A percentile compares a stretch with the other conserved stretches of the same genome.
phyloP scores from a whole-genome alignment of 2,113 vertebrate genomes.

The Addax nasomaculatus region DNA sequence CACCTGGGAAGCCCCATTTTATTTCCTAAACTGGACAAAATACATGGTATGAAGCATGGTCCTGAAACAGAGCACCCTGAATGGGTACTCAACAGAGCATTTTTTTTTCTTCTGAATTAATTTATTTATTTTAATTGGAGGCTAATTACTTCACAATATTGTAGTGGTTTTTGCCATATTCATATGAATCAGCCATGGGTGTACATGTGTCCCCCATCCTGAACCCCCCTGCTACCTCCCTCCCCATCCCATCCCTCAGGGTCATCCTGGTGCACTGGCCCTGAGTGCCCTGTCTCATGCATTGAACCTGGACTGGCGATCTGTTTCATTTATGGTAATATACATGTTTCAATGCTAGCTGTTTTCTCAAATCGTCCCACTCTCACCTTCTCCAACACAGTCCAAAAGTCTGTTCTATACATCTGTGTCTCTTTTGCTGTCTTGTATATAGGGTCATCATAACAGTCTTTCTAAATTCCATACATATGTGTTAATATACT shows the following conservation, averaged over 20 bases:
- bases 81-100: background rate
- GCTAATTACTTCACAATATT: background rate
- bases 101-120: background rate
- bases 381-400: background rate
- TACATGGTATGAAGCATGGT: background rate
- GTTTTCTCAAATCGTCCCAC: background rate
- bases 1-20: background rate
- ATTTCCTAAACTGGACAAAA: background rate
- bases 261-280: background rate
- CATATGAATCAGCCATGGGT: background rate
- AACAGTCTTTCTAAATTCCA: background rate
- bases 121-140: background rate
- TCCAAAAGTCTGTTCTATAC: background rate
- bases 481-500: background rate
- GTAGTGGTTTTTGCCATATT: background rate
- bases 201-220: background rate
- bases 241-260: background rate
- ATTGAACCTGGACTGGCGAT: background rate
- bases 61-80: background rate
- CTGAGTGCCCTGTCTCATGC: background rate
- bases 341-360: background rate
- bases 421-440: background rate
- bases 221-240: fast-evolving
- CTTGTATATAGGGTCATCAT: background rate
- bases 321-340: background rate